Base-by-base conservation (phyloP, 2,888 invertebrate genomes). In the Drosophila parthenogenetica region DNA sequence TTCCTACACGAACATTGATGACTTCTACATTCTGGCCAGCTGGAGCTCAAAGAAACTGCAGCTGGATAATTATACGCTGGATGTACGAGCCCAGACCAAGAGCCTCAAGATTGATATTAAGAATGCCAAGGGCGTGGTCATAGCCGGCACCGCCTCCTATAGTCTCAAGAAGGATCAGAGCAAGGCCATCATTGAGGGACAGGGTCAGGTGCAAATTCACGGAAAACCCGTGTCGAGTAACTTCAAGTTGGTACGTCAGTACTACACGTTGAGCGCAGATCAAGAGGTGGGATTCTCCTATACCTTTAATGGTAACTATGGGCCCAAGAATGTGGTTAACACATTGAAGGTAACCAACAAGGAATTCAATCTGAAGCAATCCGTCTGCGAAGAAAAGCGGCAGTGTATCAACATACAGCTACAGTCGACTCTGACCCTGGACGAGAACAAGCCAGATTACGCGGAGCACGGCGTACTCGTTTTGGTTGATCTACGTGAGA, bases 331-430 rank as follows among this genome's bases (percentile, higher is more conserved):
- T 74, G 94, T 95, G 62, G 95, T 89, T 0, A 94, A 95, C 0
- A 96, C 96, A 79, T 92, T 95, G 1, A 95, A 96, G 78, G 90
- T 95, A 53, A 95, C 96, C 43, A 95, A 95, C 91, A 94, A 95
- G 72, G 95, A 96, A 77, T 94, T 96, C 90, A 94, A 95, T 84
- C 93, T 94, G 49, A 94, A 95, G 13, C 93, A 95, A 73, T 95
- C 96, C 11, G 95, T 95, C 90, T 96, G 96, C 90, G 96, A 96
- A 78, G 95, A 96, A 89, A 96, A 95, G 92, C 95, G 95, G 68
- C 95, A 96, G 78, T 96, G 96, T 88, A 95, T 95, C 0, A 95
- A 96, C 85, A 93, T 95, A 19, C 96, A 96, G 82, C 49, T 91
- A 0, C 87, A 87, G 29, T 92, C 92, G 0, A 77, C 89, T 3